Evolutionary conservation across 2,797 vertebrate species (phyloP), one percentile per base, ranked within the genome.

Genomic region (Hyperoplus lanceolatus): DNA sequence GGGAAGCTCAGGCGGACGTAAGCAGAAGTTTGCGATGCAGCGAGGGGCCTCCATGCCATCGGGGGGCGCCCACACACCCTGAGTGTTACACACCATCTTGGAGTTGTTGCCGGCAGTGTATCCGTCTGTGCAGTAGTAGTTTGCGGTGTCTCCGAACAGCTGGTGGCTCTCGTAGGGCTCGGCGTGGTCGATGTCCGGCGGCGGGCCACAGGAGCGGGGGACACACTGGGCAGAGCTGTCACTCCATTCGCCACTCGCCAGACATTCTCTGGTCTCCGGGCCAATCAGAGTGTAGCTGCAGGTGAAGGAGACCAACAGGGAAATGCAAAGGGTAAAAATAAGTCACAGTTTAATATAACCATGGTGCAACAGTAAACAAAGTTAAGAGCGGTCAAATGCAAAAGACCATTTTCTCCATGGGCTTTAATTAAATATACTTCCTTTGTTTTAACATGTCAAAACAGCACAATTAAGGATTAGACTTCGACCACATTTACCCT

Each of bases 21-120:
- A 95, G 91, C 98, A 99, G 92, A 99, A 99, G 91, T 98, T 97
- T 77, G 98, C 97, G 48, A 98, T 95, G 86, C 98, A 99, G 63
- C 84, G 94, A 4, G 98, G 98, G 61, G 94, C 67, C 45, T 95
- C 92, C 67, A 91, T 92, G 75, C 95, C 96, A 12, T 93, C 93
- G 0, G 97, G 97, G 15, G 98, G 96, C 5, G 96, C 95, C 98
- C 98, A 99, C 48, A 94, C 90, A 12, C 98, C 98, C 84, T 96
- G 95, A 41, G 97, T 95, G 77, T 97, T 97, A 82, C 98, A 99
- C 80, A 97, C 85, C 85, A 99, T 95, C 89, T 96, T 95, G 1
- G 96, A 95, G 88, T 99, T 99, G 93, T 97, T 97, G 51, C 95
- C 94, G 59, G 97, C 93, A 9, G 93, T 97, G 90, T 99, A 99